Percentiles rank a stretch among this genome's conserved stretches.
Evolutionary conservation across 2,888 invertebrate genomes (phyloP).

Genomic region (Synergus gifuensis): DNA sequence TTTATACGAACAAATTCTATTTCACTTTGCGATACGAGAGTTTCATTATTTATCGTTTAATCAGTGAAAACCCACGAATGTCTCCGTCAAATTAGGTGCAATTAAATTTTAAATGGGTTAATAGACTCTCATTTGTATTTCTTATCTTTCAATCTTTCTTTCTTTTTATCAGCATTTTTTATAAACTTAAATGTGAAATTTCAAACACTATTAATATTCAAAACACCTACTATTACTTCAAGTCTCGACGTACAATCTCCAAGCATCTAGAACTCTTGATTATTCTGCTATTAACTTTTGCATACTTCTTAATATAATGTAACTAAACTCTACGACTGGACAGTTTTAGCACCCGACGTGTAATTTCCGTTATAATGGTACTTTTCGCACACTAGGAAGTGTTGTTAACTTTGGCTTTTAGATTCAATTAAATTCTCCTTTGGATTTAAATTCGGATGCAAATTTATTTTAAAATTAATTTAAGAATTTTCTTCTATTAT

Average conservation of each 20-base stretch:
- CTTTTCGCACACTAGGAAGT: background rate
- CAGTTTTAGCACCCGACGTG: background rate
- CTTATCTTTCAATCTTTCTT: background rate
- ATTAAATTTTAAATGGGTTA: background rate
- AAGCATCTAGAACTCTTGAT: conserved; percentile 16
- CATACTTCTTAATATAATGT: conserved; percentile 44
- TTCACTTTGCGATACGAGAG: too few species aligned
- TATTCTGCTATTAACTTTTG: conserved; percentile 49
- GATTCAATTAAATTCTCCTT: background rate
- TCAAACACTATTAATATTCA: background rate
- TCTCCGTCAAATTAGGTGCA: background rate
- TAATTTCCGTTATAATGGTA: background rate
- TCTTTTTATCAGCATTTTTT: background rate
- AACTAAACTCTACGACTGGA: background rate
- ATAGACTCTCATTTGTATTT: background rate
- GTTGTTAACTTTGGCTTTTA: background rate
- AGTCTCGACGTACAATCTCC: background rate
- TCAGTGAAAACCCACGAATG: too few species aligned
- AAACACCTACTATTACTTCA: background rate
- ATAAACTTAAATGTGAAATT: background rate
- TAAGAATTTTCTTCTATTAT: background rate
- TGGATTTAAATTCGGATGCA: background rate
- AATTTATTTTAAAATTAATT: background rate
- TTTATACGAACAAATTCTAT: too few species aligned
- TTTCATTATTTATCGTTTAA: too few species aligned